Evolutionary conservation across 2,888 invertebrate species (phyloP).

Genomic region (Drosophila recens): DNA sequence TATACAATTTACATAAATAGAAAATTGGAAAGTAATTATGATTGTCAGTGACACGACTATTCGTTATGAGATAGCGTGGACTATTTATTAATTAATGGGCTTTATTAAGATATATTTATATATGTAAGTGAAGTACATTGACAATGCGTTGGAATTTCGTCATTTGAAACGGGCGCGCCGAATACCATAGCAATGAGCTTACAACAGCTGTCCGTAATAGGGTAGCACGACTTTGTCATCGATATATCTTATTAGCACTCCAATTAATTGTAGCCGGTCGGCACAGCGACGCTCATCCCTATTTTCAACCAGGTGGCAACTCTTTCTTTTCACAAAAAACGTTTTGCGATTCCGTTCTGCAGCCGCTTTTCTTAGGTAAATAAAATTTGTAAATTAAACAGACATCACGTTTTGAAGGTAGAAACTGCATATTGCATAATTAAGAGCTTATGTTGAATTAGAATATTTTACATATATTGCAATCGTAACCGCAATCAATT

Average conservation of each 20-base stretch:
- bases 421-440: background rate
- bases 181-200: constrained; percentile 27
- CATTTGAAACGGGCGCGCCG: constrained; percentile 24
- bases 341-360: constrained; percentile 45
- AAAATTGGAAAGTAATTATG: constrained; percentile 79
- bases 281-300: background rate
- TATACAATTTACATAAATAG: constrained; percentile 77
- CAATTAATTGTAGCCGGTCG: background rate
- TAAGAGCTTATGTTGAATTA: background rate
- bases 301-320: constrained; percentile 34
- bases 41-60: constrained; percentile 58
- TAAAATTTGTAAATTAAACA: constrained; percentile 42
- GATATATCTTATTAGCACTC: background rate
- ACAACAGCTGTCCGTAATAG: background rate
- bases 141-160: background rate
- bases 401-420: constrained; percentile 41
- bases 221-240: constrained; percentile 14
- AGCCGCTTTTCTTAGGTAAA: constrained; percentile 49
- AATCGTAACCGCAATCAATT: background rate
- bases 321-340: constrained; percentile 51
- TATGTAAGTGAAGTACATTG: constrained; percentile 13
- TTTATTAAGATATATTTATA: constrained; percentile 15
- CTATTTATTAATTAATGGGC: constrained; percentile 65
- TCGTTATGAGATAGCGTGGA: constrained; percentile 45
- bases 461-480: constrained; percentile 38